Evolutionary conservation across 1,140 invertebrate genomes (phyloP), one percentile per base, ranked within the genome.

Genomic region (Dinoponera quadriceps): DNA sequence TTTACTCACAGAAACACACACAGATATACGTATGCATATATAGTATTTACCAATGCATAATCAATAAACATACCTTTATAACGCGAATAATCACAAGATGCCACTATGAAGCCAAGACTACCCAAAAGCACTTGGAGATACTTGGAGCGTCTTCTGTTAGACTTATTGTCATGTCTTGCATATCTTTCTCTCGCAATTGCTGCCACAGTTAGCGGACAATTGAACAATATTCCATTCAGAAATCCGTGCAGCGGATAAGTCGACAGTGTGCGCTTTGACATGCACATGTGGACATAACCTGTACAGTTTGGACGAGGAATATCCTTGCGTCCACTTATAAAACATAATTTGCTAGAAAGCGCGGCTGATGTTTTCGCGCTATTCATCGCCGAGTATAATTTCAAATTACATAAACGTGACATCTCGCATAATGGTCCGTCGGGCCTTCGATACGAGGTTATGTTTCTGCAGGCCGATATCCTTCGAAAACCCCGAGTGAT

Each of bases 81-180:
- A 88, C 84, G 74, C 14, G 72, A 55, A 51, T 87, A 60, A 22
- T 92, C 86, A 44, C 90, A 90, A 13, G 91, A 54, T 54, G 78
- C 80, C 20, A 90, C 48, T n/a, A 82, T 62, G 3, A 92, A 25
- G 5, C 91, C 89, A 65, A 93, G 62, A 22, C 91, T 65, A 59
- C 88, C 69, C 4, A 92, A 66, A 29, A 91, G 14, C 16, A 90
- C 72, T 7, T 72, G 75, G 1, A 88, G 75, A 66, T 86, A 71
- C 33, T 68, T 85, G 38, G 75, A 87, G 54, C n/a, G 38, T 33
- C 22, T 82, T 7, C 60, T 69, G 0, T 3, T 20, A 14, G 11
- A 11, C 11, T 78, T 73, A 14, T 27, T 60, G 18, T 48, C 44
- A 78, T 73, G 20, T 20, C 75, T 83, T 2, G 25, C n/a, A 2